phyloP scores from a whole-genome alignment of 2,888 invertebrate genomes.

The Andrena fulva region DNA sequence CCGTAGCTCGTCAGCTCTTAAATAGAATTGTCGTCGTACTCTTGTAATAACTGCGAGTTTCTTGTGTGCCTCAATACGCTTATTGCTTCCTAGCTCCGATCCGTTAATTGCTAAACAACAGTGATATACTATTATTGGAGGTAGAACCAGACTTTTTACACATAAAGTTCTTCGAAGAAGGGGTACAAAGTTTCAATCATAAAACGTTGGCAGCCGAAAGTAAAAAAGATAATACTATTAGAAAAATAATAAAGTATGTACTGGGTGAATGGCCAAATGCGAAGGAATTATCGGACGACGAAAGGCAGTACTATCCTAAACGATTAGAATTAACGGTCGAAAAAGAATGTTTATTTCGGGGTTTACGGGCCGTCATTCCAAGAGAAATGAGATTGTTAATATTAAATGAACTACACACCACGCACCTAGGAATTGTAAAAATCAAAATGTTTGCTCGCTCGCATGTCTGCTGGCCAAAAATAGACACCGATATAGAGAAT shows the following conservation, averaged over 20 bases:
- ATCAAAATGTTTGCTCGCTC: slow-evolving; percentile 42
- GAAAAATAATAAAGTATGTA: slow-evolving; percentile 33
- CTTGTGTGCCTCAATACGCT: too few species aligned
- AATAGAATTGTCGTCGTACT: too few species aligned
- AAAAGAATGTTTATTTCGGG: slow-evolving; percentile 38
- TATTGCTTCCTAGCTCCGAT: too few species aligned
- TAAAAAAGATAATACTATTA: slow-evolving; percentile 42
- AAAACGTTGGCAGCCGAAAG: slow-evolving; percentile 37
- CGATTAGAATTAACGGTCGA: slow-evolving; percentile 43
- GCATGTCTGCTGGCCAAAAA: slow-evolving; percentile 25
- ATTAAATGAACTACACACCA: slow-evolving; percentile 15
- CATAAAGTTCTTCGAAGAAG: background rate
- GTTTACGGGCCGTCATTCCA: slow-evolving; percentile 5
- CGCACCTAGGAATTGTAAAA: slow-evolving; percentile 36
- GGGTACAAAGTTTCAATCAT: too few species aligned
- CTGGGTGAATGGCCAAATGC: slow-evolving; percentile 22
- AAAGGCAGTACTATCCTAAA: slow-evolving; percentile 36
- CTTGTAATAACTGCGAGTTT: too few species aligned
- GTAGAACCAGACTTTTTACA: too few species aligned
- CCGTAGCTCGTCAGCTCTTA: too few species aligned
- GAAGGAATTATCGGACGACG: slow-evolving; percentile 16
- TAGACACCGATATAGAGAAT: too few species aligned
- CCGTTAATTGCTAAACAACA: too few species aligned
- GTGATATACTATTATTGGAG: too few species aligned
- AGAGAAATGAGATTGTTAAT: background rate